These are phyloP conservation scores for Trichechus manatus DNA, from an alignment of 2,113 vertebrate genomes.

Conservation along the genomic window DNA sequence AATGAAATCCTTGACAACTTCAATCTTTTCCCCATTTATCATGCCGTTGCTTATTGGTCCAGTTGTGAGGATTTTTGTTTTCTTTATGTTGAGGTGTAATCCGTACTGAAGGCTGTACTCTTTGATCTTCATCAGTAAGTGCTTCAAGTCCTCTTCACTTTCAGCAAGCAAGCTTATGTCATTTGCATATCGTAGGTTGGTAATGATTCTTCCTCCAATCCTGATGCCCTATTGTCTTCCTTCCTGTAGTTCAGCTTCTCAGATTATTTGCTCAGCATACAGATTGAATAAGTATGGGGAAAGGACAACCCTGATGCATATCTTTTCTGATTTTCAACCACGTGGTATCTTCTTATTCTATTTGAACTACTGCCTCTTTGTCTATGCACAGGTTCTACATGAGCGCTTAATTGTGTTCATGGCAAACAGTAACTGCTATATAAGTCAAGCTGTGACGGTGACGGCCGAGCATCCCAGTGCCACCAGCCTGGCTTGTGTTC, in stretches of 20 bases:
- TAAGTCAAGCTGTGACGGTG: neutral
- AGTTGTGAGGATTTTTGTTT: neutral
- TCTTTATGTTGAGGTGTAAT: neutral
- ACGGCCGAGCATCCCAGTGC: rapidly evolving
- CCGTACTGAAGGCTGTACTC: neutral
- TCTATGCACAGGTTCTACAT: neutral
- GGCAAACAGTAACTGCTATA: rapidly evolving
- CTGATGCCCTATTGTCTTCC: too few relatives aligned
- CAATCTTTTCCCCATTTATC: neutral
- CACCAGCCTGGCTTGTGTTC: neutral
- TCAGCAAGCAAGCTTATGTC: too few relatives aligned
- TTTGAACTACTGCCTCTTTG: neutral
- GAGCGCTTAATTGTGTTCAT: neutral
- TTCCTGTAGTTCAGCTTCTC: neutral
- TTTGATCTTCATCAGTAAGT: neutral
- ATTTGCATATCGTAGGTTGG: too few relatives aligned
- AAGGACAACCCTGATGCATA: neutral
- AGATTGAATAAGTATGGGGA: neutral
- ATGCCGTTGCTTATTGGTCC: neutral
- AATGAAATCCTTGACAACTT: neutral
- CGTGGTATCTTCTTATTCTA: neutral
- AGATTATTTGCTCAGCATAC: neutral
- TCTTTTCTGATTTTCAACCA: neutral
- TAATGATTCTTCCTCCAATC: too few relatives aligned
- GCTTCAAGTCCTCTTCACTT: neutral